Conservation (phyloP, 1,140 invertebrate genomes). For the Homarus americanus region DNA sequence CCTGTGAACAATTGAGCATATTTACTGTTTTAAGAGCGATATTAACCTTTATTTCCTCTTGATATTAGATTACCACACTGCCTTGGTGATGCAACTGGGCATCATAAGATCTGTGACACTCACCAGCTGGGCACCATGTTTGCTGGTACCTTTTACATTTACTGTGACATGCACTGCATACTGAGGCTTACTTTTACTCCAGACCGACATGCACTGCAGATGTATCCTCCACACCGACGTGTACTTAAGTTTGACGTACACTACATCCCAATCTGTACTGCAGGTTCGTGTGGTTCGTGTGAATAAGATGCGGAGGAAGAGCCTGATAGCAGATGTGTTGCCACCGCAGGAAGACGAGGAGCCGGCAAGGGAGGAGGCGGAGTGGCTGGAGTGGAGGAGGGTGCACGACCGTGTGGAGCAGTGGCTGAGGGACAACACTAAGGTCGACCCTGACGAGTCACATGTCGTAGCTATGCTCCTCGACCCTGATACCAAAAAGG, state of each 20-base stretch:
- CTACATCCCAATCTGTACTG: neutral
- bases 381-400: constrained; percentile 59
- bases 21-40: too few species aligned
- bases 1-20: too few species aligned
- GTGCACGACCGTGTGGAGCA: constrained; percentile 41
- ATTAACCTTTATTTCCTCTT: too few species aligned
- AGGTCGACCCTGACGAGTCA: constrained; percentile 42
- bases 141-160: too few species aligned
- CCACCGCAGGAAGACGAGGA: constrained; percentile 21
- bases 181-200: too few species aligned
- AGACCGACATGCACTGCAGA: too few species aligned
- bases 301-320: neutral
- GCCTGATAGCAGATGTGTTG: neutral
- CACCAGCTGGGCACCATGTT: too few species aligned
- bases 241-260: neutral
- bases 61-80: too few species aligned
- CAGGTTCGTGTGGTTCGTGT: constrained; percentile 28
- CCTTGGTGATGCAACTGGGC: too few species aligned
- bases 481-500: constrained; percentile 38
- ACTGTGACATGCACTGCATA: too few species aligned
- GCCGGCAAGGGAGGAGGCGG: constrained; percentile 17
- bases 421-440: constrained; percentile 44
- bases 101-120: too few species aligned
- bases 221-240: too few species aligned
- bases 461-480: constrained; percentile 47